These are phyloP conservation scores for Cichladusa arquata DNA, from an alignment of 2,113 vertebrate genomes.

Conservation along the genomic window DNA sequence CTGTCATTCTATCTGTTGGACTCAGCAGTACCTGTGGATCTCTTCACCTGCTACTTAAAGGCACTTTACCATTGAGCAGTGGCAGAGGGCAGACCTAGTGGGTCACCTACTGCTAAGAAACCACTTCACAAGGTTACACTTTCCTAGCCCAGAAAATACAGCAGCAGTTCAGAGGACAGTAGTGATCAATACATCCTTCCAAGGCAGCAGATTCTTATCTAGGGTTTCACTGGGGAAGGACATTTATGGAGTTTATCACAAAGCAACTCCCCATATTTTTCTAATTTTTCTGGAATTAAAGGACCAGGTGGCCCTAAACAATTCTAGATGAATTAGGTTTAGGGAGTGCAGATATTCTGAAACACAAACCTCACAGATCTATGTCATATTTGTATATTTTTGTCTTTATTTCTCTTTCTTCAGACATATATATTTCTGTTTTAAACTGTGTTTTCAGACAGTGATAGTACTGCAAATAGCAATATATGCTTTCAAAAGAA, in stretches of 20 bases:
- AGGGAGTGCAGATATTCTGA: background rate
- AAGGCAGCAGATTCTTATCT: background rate
- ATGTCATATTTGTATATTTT: background rate
- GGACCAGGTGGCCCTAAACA: background rate
- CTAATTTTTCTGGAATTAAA: background rate
- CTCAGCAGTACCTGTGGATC: background rate
- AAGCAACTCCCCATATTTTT: background rate
- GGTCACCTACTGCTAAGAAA: background rate
- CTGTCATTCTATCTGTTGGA: background rate
- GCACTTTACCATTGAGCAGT: background rate
- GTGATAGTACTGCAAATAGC: background rate
- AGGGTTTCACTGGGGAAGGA: background rate
- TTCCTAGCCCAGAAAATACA: background rate
- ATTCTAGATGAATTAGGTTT: background rate
- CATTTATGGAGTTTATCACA: background rate
- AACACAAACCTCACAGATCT: background rate
- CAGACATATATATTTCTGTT: background rate
- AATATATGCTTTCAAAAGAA: background rate
- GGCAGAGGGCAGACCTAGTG: background rate
- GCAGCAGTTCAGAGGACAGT: background rate
- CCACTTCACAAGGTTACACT: background rate
- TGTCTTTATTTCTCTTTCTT: background rate
- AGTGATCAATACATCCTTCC: background rate
- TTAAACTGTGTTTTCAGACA: background rate
- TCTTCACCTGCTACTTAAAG: rapidly evolving